These are phyloP conservation scores for Drosophila phalerata DNA, from an alignment of 2,888 invertebrate species.

Conservation along the genomic window DNA sequence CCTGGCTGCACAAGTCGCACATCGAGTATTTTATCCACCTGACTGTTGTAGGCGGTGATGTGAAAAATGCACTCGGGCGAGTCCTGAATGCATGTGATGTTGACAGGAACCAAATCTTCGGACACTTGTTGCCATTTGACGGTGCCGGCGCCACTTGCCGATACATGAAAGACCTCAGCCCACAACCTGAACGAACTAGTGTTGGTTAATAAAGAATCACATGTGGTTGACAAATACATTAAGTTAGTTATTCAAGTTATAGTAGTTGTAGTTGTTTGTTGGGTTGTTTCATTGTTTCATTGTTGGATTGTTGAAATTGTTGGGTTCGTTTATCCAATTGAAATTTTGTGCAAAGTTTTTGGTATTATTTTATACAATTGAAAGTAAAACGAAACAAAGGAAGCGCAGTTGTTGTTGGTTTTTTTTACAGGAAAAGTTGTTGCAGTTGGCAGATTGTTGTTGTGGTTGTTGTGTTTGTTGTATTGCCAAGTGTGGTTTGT, in stretches of 20 bases:
- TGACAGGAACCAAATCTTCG: slow-evolving; percentile 98
- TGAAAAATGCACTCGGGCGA: slow-evolving; percentile 98
- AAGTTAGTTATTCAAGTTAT: slow-evolving; percentile 29
- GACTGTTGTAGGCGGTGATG: slow-evolving; percentile 99
- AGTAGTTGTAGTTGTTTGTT: slow-evolving; percentile 10
- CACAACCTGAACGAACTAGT: slow-evolving; percentile 91
- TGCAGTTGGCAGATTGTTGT: slow-evolving; percentile 57
- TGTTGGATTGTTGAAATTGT: too few species aligned
- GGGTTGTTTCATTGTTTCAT: slow-evolving; percentile 26
- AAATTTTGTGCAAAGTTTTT: slow-evolving; percentile 47
- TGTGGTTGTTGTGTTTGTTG: slow-evolving; percentile 37
- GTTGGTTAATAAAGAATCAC: slow-evolving; percentile 69
- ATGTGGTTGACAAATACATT: slow-evolving; percentile 37
- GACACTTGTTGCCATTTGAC: slow-evolving; percentile 99
- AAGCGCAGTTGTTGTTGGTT: slow-evolving; percentile 46
- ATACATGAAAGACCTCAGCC: slow-evolving; percentile 99
- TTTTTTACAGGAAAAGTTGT: slow-evolving; percentile 61
- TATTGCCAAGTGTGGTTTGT: slow-evolving; percentile 43
- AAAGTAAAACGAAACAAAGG: slow-evolving; percentile 56
- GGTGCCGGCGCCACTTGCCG: slow-evolving; percentile 95
- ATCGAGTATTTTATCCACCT: slow-evolving; percentile 99
- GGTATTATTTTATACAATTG: slow-evolving; percentile 32
- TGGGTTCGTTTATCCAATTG: slow-evolving; percentile 47
- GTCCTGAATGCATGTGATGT: slow-evolving; percentile 99
- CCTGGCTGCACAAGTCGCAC: slow-evolving; percentile 98